These are phyloP conservation scores for Chiridota heheva DNA, from an alignment of 35 echinoderm and acorn worm species.

Conservation along the genomic window DNA sequence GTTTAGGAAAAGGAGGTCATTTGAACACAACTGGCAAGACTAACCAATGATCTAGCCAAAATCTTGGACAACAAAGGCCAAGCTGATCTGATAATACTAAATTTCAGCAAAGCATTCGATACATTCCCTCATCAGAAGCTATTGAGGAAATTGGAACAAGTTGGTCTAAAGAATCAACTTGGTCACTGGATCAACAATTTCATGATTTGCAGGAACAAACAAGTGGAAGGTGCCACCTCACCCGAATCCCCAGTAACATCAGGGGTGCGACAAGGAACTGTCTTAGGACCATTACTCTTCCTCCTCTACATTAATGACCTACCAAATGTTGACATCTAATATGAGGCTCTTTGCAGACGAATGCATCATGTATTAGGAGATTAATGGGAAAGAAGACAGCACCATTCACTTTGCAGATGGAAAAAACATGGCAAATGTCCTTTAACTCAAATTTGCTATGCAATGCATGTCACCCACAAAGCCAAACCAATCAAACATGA, in stretches of 20 bases:
- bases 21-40: constrained; percentile 38
- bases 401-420: background rate
- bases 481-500: background rate
- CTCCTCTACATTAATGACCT: constrained; percentile 1
- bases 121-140: constrained; percentile 3
- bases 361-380: background rate
- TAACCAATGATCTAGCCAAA: constrained; percentile 43
- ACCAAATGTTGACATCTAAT: too few species aligned
- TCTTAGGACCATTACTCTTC: background rate
- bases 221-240: too few species aligned
- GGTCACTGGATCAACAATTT: too few species aligned
- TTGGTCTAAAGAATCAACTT: too few species aligned
- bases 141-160: too few species aligned
- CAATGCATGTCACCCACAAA: constrained; percentile 13
- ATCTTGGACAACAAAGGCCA: constrained; percentile 32
- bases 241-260: background rate
- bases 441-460: background rate
- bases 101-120: constrained; percentile 43
- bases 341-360: background rate
- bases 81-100: constrained; percentile 36
- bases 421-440: constrained; percentile 8
- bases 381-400: background rate
- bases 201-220: too few species aligned
- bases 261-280: background rate
- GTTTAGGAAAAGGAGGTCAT: constrained; percentile 48